Evolutionary conservation across 2,797 vertebrate species (phyloP), one percentile per base, ranked within the genome.

Genomic region (Aeoliscus strigatus): DNA sequence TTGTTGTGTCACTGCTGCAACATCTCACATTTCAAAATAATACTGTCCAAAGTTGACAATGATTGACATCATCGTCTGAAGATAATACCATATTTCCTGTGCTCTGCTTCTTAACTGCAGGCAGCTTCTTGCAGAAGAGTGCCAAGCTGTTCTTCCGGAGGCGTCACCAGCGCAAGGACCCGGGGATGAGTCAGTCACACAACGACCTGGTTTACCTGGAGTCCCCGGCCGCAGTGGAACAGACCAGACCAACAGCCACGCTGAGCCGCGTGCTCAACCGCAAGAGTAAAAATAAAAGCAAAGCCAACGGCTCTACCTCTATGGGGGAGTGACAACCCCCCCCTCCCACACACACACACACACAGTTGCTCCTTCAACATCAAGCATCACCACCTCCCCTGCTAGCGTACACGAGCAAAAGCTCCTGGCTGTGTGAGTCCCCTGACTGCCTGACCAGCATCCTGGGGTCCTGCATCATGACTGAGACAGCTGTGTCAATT

Each of bases 141-240:
- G 92, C 94, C 0, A 97, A 91, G 84, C 86, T 97, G 18, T 98
- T 99, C 81, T 97, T 98, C 87, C 90, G 92, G 2, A 88, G 93
- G 25, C 82, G 93, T 3, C 93, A 94, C 63, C 94, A 93, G 66
- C 90, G 93, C 76, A 97, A 97, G 73, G 94, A 97, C 14, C 94
- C 94, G 0, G 90, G 94, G 11, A 92, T 99, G 94, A 99, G 95
- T 84, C 95, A 97, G 70, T 99, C 95, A 0, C 94, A 98, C 84
- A 97, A 96, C 0, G 94, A 98, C 82, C 90, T 99, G 43, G 90
- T 92, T 36, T 94, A 93, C 86, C 80, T 99, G 68, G 90, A 96
- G 79, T 91, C 90, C 51, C 86, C 89, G 0, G 48, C 83, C 8
- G 34, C 83, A 0, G 87, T 89, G 51, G 90, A 92, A 45, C 54